phyloP scores from a whole-genome alignment of 2,797 vertebrate species.

The Heliangelus exortis region DNA sequence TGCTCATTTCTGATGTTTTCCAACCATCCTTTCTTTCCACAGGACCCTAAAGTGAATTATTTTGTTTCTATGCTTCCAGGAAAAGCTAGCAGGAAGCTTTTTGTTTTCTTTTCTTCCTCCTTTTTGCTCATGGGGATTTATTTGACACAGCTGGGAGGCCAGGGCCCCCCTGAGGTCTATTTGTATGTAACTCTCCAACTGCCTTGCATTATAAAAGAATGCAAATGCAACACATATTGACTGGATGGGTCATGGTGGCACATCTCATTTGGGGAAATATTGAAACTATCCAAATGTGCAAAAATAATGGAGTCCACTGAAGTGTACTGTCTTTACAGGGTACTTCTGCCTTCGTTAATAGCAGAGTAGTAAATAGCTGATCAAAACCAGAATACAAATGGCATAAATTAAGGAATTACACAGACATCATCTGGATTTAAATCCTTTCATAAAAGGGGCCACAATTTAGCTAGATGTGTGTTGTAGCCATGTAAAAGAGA shows the following conservation, averaged over 20 bases:
- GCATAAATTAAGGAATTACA: constrained; percentile 24
- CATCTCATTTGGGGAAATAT: background rate
- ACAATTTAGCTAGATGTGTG: background rate
- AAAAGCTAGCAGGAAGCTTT: constrained; percentile 61
- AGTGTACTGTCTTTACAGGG: background rate
- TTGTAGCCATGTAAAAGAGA: constrained; percentile 1
- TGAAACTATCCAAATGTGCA: background rate
- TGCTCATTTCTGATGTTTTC: background rate
- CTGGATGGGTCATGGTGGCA: constrained; percentile 3
- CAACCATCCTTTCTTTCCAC: background rate
- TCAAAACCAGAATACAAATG: background rate
- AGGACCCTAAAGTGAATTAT: constrained; percentile 11
- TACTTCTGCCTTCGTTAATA: background rate
- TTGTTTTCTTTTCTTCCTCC: constrained; percentile 58
- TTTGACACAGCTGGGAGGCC: constrained; percentile 60
- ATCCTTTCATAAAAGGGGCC: constrained; percentile 5
- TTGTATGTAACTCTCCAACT: constrained; percentile 27
- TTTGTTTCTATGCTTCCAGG: constrained; percentile 40
- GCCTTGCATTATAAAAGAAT: constrained; percentile 70
- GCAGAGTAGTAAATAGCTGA: background rate
- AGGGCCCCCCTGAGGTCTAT: constrained; percentile 29
- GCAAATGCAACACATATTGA: constrained; percentile 48
- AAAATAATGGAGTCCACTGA: background rate
- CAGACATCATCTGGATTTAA: constrained; percentile 2
- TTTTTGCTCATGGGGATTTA: constrained; percentile 57